Base-by-base conservation (phyloP, 2,888 invertebrate genomes). In the Phaedon cochleariae region DNA sequence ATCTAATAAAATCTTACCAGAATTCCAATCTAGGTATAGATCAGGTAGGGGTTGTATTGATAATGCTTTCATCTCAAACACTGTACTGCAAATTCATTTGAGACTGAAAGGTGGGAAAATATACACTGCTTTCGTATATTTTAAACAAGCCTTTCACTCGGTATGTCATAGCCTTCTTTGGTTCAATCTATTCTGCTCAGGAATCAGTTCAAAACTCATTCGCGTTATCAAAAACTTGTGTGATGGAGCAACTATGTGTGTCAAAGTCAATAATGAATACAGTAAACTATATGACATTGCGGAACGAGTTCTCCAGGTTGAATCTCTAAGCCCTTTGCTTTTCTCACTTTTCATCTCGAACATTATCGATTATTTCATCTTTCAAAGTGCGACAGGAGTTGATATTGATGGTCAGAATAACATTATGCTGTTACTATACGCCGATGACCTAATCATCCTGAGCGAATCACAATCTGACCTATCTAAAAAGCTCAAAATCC, bases 331-430 rank as follows among this genome's bases (percentile, higher is more conserved):
- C 17, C 34, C 57, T 10, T 5, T 58, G 34, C 31, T 62, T 29
- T 62, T 59, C 26, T 58, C 29, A 31, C 20, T 59, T 20, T 59
- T 51, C 31, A 51, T 59, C 15, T 49, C 59, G 10, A 51, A 59
- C 46, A 22, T 59, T n/a, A 46, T 52, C 10, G 46, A n/a, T 3
- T 59, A 15, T 21, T 26, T 59, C 15, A 12, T 17, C 4, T 22
- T 6, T 21, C 41, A 26, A n/a, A 21, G 57, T 15, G 41, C 20
- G 12, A 37, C 17, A 18, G 57, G 41, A 2, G 18, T 57, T 7
- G 15, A 41, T 12, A 17, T 57, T 9, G 57, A 48, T 15, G 59
- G 59, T 46, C 22, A 21, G 18, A 7, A 45, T 29, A 48, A 59
- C 12, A 10, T 22, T 6, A 18, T 41, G 20, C 7, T 48, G 6